Percentiles rank a stretch among this genome's conserved stretches.
Evolutionary conservation across 2,113 vertebrate species (phyloP).

Genomic region (Sinosuthora webbiana): DNA sequence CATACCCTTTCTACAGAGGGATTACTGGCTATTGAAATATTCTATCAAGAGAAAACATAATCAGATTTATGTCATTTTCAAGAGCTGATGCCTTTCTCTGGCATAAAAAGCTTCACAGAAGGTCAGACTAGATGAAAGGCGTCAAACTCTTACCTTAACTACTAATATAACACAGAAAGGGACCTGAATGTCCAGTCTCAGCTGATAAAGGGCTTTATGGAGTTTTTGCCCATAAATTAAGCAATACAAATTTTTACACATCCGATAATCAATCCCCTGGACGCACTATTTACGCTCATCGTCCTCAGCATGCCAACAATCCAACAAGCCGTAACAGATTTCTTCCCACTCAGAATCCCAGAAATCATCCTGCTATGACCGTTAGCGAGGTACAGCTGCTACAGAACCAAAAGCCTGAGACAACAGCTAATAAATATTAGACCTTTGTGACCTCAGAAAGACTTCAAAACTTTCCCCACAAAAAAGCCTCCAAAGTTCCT

Average conservation of each 20-base stretch:
- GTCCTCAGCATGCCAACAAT: not conserved
- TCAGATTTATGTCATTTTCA: not conserved
- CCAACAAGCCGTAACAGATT: rapidly evolving
- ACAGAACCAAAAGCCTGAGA: not conserved
- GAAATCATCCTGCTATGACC: not conserved
- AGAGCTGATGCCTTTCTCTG: not conserved
- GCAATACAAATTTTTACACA: not conserved
- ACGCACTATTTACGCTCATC: not conserved
- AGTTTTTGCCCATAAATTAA: not conserved
- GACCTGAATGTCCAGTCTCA: not conserved
- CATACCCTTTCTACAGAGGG: not conserved
- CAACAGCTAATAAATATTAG: not conserved
- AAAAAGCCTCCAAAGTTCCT: not conserved
- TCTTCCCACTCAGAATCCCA: not conserved
- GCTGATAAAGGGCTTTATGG: not conserved
- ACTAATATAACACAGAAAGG: not conserved
- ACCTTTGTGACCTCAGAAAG: not conserved
- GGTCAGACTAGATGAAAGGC: not conserved
- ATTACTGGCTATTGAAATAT: not conserved
- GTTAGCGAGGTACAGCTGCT: not conserved
- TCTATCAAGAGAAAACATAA: not conserved
- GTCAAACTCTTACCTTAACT: not conserved
- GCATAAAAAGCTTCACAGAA: not conserved
- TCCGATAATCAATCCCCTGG: not conserved
- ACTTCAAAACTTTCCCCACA: not conserved